Conservation (phyloP, 2,797 vertebrate genomes). For the Platyrinchus mystaceus region DNA sequence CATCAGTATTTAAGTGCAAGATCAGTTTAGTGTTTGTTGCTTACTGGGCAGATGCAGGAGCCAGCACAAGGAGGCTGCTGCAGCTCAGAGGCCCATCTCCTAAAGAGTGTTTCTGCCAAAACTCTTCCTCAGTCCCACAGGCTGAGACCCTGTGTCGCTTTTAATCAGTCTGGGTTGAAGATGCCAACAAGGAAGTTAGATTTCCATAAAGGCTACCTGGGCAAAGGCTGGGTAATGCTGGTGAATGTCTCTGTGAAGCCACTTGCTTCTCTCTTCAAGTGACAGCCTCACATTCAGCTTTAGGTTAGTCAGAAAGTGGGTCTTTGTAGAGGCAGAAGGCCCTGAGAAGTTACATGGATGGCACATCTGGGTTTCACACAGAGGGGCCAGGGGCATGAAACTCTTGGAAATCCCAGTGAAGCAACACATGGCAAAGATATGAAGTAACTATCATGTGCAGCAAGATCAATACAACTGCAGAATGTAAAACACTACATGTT, state of each 20-base stretch:
- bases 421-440: neutral
- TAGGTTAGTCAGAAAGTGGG: neutral
- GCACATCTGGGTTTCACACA: neutral
- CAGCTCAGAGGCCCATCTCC: neutral
- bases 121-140: neutral
- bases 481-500: neutral
- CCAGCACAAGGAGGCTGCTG: neutral
- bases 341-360: neutral
- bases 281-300: neutral
- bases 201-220: neutral
- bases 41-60: neutral
- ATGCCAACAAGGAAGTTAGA: neutral
- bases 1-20: too few species aligned
- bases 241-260: neutral
- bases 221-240: neutral
- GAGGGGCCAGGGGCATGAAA: neutral
- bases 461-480: neutral
- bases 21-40: neutral
- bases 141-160: neutral
- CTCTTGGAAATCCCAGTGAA: neutral
- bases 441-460: neutral
- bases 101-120: neutral
- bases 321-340: neutral
- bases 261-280: neutral
- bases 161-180: neutral